phyloP scores from a whole-genome alignment of 2,797 vertebrate genomes.

The Antrozous pallidus region DNA sequence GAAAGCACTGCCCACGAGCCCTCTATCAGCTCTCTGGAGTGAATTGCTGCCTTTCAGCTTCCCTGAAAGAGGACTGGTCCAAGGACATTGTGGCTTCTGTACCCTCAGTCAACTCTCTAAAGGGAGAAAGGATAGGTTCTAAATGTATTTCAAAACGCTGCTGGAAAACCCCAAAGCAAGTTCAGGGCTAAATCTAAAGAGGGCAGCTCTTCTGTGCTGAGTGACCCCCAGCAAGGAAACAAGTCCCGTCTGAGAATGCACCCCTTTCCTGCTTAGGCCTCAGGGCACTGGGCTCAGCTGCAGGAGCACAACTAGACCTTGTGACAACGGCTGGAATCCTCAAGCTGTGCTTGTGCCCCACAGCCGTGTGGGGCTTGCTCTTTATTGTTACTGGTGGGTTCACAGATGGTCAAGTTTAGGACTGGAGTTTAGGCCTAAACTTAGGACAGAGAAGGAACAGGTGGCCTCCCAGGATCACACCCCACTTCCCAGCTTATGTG shows the following conservation, averaged over 20 bases:
- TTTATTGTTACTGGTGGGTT: not conserved
- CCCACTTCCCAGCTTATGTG: not conserved
- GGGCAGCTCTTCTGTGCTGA: too few relatives aligned
- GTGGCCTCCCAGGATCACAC: not conserved
- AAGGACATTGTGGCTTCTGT: not conserved
- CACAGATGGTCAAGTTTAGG: not conserved
- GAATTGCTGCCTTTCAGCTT: not conserved
- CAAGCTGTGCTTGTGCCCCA: not conserved
- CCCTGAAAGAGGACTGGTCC: not conserved
- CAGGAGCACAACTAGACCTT: fast-evolving
- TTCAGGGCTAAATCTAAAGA: not conserved
- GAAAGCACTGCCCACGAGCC: not conserved
- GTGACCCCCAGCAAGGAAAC: not conserved
- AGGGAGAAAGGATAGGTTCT: not conserved
- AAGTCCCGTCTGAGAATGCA: not conserved
- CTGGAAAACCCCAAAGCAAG: not conserved
- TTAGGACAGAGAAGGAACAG: not conserved
- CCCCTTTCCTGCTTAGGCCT: not conserved
- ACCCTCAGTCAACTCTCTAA: not conserved
- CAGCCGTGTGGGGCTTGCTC: not conserved
- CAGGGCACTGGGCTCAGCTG: not conserved
- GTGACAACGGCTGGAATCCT: fast-evolving
- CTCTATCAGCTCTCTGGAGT: not conserved
- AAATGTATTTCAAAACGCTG: not conserved
- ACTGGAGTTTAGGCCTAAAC: not conserved